Conservation (phyloP, 2,113 vertebrate species). For the Ictalurus punctatus region DNA sequence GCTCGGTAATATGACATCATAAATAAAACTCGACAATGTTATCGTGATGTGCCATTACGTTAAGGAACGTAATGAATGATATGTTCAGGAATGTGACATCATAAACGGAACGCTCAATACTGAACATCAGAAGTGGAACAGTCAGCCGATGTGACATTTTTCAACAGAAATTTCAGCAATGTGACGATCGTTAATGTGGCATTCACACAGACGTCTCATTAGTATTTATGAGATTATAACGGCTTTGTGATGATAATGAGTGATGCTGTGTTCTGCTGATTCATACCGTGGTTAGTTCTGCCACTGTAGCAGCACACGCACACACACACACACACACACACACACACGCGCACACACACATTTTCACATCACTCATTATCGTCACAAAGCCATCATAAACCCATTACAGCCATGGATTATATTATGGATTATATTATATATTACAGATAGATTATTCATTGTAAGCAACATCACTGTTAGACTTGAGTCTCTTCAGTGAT, state of each 20-base stretch:
- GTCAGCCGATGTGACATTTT: neutral
- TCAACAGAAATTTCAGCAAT: neutral
- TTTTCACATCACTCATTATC: neutral
- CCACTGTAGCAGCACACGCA: neutral
- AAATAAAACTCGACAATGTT: neutral
- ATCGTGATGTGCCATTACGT: neutral
- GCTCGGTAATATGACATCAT: neutral
- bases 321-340: slow-evolving; percentile 28
- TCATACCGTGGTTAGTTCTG: neutral
- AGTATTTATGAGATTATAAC: slow-evolving; percentile 4
- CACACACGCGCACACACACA: slow-evolving; percentile 9
- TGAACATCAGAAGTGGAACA: neutral
- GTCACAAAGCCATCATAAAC: neutral
- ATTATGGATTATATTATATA: neutral
- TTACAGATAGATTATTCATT: too few relatives aligned
- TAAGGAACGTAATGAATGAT: neutral
- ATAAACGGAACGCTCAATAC: neutral
- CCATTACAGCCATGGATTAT: neutral
- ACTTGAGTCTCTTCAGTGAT: too few relatives aligned
- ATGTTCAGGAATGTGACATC: neutral
- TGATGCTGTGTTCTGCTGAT: neutral
- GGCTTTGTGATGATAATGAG: slow-evolving; percentile 16
- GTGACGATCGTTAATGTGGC: neutral
- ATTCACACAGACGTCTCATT: slow-evolving; percentile 2
- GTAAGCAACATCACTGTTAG: too few relatives aligned